Base-by-base conservation (phyloP, 2,113 vertebrate species). In the Raphicerus campestris region DNA sequence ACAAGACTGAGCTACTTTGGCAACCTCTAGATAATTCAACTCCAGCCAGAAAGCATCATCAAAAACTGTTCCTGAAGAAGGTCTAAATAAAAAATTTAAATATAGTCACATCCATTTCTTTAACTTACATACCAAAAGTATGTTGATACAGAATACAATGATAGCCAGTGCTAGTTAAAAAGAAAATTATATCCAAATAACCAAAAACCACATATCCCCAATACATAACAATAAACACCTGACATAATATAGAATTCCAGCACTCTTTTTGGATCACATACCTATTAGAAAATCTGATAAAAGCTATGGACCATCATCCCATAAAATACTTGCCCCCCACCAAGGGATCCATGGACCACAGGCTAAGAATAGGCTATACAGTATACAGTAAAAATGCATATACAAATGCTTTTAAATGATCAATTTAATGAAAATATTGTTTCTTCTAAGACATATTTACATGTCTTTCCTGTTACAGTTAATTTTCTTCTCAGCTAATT, bases 41-140 rank as follows among this genome's bases (percentile, higher is more conserved):
- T 99, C 99, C 97, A 99, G 98, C 99, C 99, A 99, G 99, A 99
- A 99, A 98, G 99, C 99, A 77, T 99, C 99, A 35, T 99, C 99
- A 89, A 99, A 99, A 96, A 99, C 99, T 9, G 99, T 99, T 92
- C 99, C 99, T 87, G 97, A 98, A 87, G 98, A 98, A 89, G 98
- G 98, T 85, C 99, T 99, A 94, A 98, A 94, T 53, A 95, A 97
- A 98, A 96, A 53, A 87, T 94, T 51, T 96, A 81, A 61, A 96
- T 4, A 3, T 55, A 3, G 6, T 56, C 13, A 90, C 1, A 6
- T 78, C 9, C 39, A 55, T 75, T 95, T 85, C 60, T 92, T 93
- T 86, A 66, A 90, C 10, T 87, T 91, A 51, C 61, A 10, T 3
- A 87, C 63, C 35, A 55, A 90, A 86, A 82, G 39, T 61, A 92